phyloP scores from a whole-genome alignment of 2,113 vertebrate species.

The Podarcis cretensis region DNA sequence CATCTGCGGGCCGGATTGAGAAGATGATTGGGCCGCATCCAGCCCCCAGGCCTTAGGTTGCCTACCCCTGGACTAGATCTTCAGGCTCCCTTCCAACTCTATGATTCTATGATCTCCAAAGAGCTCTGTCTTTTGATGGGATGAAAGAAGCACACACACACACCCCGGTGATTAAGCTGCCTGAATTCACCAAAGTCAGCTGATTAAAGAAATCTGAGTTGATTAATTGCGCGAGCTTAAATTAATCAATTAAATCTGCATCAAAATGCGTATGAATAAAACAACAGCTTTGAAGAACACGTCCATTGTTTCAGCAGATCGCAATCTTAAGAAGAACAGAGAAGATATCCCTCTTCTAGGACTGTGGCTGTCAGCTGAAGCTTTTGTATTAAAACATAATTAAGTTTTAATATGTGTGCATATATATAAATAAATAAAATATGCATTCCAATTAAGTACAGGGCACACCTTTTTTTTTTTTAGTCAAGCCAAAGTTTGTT shows the following conservation, averaged over 20 bases:
- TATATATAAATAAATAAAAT: not conserved
- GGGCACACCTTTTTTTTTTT: not conserved
- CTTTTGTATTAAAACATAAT: not conserved
- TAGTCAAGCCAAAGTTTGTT: too few species aligned
- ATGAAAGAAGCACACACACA: not conserved
- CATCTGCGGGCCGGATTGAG: too few species aligned
- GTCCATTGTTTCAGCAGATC: not conserved
- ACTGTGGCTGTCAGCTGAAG: not conserved
- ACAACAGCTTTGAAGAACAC: not conserved
- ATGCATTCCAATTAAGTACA: not conserved
- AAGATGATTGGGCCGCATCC: too few species aligned
- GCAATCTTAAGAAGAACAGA: not conserved
- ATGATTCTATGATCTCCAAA: not conserved
- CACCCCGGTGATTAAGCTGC: not conserved
- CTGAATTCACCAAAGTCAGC: not conserved
- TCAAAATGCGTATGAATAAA: not conserved
- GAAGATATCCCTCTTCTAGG: not conserved
- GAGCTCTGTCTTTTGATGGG: not conserved
- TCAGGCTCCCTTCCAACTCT: too few species aligned
- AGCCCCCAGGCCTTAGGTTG: too few species aligned
- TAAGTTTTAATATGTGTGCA: not conserved
- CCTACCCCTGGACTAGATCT: too few species aligned
- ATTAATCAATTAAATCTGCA: not conserved
- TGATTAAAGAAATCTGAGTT: not conserved
- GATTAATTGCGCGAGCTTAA: not conserved